Evolutionary conservation across 2,797 vertebrate genomes (phyloP).

Genomic region (Pygocentrus nattereri): DNA sequence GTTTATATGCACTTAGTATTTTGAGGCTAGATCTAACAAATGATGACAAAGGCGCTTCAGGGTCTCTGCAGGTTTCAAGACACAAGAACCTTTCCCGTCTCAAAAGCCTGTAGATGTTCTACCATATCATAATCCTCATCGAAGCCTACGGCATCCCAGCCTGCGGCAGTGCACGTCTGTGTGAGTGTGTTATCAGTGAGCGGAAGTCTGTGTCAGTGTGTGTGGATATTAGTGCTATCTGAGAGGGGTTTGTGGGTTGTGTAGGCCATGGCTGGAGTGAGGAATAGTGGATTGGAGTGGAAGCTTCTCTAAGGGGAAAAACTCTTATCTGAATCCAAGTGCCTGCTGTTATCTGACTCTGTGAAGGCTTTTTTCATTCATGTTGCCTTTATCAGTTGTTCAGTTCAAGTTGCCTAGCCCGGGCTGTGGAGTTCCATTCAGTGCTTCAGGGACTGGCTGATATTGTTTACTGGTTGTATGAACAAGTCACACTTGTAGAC

Average conservation of each 20-base stretch:
- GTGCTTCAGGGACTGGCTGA: background rate
- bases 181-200: slow-evolving; percentile 34
- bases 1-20: slow-evolving; percentile 21
- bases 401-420: slow-evolving; percentile 18
- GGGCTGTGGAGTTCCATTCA: slow-evolving; percentile 4
- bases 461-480: slow-evolving; percentile 37
- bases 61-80: slow-evolving; percentile 13
- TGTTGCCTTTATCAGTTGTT: slow-evolving; percentile 37
- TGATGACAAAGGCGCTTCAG: slow-evolving; percentile 4
- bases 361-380: slow-evolving; percentile 28
- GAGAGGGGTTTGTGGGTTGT: slow-evolving; percentile 13
- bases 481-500: background rate
- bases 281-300: slow-evolving; percentile 15
- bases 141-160: slow-evolving; percentile 56
- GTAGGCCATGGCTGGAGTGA: slow-evolving; percentile 32
- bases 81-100: slow-evolving; percentile 23
- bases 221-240: slow-evolving; percentile 39
- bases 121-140: slow-evolving; percentile 71
- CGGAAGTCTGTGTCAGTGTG: slow-evolving; percentile 16
- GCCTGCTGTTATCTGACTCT: slow-evolving; percentile 42
- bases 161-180: slow-evolving; percentile 17
- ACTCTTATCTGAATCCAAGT: slow-evolving; percentile 44
- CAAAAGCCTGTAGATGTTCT: slow-evolving; percentile 18
- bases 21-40: slow-evolving; percentile 20
- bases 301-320: slow-evolving; percentile 34